Base-by-base conservation (phyloP, 2,888 invertebrate genomes). In the Gerosis bhagava region DNA sequence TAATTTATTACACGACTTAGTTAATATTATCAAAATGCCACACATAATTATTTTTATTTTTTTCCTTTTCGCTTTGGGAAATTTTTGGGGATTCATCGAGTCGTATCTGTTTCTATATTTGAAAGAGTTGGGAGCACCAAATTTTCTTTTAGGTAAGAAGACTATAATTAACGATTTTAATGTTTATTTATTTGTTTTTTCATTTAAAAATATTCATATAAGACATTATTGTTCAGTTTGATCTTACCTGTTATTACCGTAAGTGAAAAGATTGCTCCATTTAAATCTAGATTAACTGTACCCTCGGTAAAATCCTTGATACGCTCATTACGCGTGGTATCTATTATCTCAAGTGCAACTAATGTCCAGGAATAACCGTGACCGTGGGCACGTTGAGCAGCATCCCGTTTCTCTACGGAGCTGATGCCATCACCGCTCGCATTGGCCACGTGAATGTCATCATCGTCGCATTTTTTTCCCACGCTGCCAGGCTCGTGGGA, bases 21-120 rank as follows among this genome's bases (percentile, higher is more conserved):
- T 93, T 51, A 93, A 93, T 65, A 91, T 96, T 39, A 89, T 96
- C 51, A 93, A 92, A 75, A 93, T 95, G 90, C 93, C 94, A 0
- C 94, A 95, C 62, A 93, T 97, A 31, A 92, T 94, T 22, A 89
- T 94, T 29, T 96, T 97, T 67, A 93, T 97, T 66, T 84, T 94
- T 62, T 94, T 96, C 73, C 87, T 97, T 29, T 95, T 96, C 67
- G 91, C 94, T 17, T 89, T 97, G 60, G 97, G 97, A 49, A 95
- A 95, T 66, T 92, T 96, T 72, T 96, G 95, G 94, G 97, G 97
- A 19, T 96, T 96, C 76, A 95, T 97, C 45, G 97, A 97, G 76
- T 95, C 95, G 40, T 97, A 95, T 73, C 83, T 97, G 21, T 97
- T 96, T 75, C 91, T 96, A 67, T 97, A 95, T 75, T 89, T 97